Evolutionary conservation across 2,797 vertebrate species (phyloP), one percentile per base, ranked within the genome.

Genomic region (Cephalopachus bancanus): DNA sequence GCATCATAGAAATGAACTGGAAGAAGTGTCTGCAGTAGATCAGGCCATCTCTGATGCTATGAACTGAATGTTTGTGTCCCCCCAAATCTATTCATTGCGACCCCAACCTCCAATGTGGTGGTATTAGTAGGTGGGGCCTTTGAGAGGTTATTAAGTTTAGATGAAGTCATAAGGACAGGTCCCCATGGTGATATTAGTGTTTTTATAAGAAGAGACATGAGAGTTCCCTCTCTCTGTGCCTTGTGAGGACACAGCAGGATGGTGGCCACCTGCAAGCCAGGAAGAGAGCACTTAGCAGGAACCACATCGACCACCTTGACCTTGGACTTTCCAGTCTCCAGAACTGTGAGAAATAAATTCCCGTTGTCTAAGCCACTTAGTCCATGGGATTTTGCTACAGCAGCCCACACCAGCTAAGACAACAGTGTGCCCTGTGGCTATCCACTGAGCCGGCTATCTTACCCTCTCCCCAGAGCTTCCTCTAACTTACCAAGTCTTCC

Each of bases 1-100:
- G 12, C 30, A 1, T 12, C 0, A 0, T n/a, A 37, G 30, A 71
- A 19, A 74, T 4, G 5, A 28, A 30, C 75, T 10, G 1, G 1
- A 30, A 15, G 28, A 3, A 17, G 7, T 4, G 1, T 17, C 64
- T 89, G 67, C 22, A 0, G 3, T 20, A 5, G 44, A 10, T 4
- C 67, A 3, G 17, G 44, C 33, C 71, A 28, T 9, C 53, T 15
- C 69, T 49, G 17, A 10, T 28, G 37, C 14, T 10, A 4, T 0
- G 26, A 53, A 60, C 7, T 1, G 26, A 49, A 59, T 51, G 19
- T 62, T 72, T n/a, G 28, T 24, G 11, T n/a, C 19, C 19, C 69
- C 14, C 6, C 7, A 11, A 14, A 33, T 60, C 19, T 57, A 26
- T 2, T 8, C 1, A 22, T 2, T 12, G 55, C 51, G 33, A 55